Evolutionary conservation across 2,888 invertebrate species (phyloP).

Genomic region (Cepaea hortensis): DNA sequence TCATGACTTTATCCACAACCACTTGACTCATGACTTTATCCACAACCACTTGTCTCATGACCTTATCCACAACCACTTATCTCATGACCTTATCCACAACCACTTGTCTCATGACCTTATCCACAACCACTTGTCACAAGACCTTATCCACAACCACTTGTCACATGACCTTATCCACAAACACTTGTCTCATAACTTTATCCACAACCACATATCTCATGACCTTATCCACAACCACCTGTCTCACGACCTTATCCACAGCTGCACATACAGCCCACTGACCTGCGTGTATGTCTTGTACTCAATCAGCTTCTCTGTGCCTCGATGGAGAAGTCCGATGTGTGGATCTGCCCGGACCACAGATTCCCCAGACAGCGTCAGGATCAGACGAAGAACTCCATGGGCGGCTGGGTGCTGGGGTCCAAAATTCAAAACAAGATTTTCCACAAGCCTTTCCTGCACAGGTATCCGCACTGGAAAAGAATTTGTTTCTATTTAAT

Average conservation of each 20-base stretch:
- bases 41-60: no score
- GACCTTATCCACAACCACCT: no score
- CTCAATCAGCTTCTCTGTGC: constrained; percentile 98
- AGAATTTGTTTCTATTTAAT: background rate
- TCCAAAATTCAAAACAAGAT: constrained; percentile 91
- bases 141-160: no score
- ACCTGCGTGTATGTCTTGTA: constrained; percentile 97
- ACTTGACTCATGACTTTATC: no score
- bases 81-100: no score
- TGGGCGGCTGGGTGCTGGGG: constrained; percentile 97
- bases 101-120: no score
- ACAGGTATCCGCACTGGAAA: constrained; percentile 73
- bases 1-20: no score
- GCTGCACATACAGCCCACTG: constrained; percentile 1
- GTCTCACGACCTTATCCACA: background rate
- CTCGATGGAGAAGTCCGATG: constrained; percentile 96
- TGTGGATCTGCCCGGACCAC: constrained; percentile 95
- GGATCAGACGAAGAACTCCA: constrained; percentile 89
- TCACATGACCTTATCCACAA: no score
- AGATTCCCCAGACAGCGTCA: constrained; percentile 91
- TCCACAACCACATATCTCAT: no score
- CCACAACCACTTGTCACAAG: no score
- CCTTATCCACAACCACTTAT: no score
- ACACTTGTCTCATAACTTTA: no score
- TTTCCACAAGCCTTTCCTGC: constrained; percentile 88